phyloP scores from a whole-genome alignment of 2,113 vertebrate genomes.

The Lophochroa leadbeateri region DNA sequence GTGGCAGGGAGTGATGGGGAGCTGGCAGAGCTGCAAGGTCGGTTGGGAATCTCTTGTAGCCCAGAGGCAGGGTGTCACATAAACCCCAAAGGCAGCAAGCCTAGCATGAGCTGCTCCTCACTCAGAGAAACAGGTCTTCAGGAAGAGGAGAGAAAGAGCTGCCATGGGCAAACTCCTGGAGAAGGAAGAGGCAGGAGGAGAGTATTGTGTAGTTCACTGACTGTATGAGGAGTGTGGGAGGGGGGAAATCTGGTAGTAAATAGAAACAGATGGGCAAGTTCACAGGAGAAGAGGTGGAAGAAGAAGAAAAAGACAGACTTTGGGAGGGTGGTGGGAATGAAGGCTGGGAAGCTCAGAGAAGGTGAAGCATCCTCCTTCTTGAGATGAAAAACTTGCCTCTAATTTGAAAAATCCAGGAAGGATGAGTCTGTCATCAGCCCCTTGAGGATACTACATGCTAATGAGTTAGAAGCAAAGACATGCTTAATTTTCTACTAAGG shows the following conservation, averaged over 20 bases:
- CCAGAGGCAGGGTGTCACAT: neutral
- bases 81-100: neutral
- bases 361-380: neutral
- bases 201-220: neutral
- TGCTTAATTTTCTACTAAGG: neutral
- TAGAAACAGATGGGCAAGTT: constrained; percentile 13
- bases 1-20: neutral
- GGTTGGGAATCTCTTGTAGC: neutral
- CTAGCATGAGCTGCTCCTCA: rapidly evolving
- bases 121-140: neutral
- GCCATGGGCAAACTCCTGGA: neutral
- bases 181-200: neutral
- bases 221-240: neutral
- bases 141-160: neutral
- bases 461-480: neutral
- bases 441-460: neutral
- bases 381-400: neutral
- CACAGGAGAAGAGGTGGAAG: neutral
- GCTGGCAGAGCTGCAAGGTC: neutral
- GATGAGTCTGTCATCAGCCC: neutral
- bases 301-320: neutral
- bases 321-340: neutral
- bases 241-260: neutral
- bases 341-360: neutral
- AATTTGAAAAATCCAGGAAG: neutral